Conservation (phyloP, 2,888 invertebrate species). For the Loripinus fragilis region DNA sequence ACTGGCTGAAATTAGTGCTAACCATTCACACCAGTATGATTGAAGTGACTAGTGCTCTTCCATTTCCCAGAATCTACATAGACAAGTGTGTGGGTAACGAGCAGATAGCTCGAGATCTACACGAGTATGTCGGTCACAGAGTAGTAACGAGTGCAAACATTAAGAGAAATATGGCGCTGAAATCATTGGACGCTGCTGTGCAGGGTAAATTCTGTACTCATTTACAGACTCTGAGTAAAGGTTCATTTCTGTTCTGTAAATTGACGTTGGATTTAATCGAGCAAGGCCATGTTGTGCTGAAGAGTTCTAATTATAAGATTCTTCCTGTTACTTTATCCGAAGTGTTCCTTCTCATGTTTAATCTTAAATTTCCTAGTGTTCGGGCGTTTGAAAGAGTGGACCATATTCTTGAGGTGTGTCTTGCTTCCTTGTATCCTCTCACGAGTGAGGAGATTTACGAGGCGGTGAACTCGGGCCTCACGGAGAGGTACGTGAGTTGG, state of each 20-base stretch:
- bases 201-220: slow-evolving; percentile 90
- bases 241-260: slow-evolving; percentile 96
- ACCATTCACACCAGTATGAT: slow-evolving; percentile 93
- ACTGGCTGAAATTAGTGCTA: slow-evolving; percentile 95
- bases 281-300: slow-evolving; percentile 94
- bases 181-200: slow-evolving; percentile 76
- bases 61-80: slow-evolving; percentile 86
- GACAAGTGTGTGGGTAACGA: slow-evolving; percentile 79
- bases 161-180: slow-evolving; percentile 88
- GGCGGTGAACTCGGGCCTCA: slow-evolving; percentile 93
- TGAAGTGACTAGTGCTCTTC: slow-evolving; percentile 92
- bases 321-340: slow-evolving; percentile 82
- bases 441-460: slow-evolving; percentile 96
- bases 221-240: slow-evolving; percentile 91
- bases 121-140: slow-evolving; percentile 94
- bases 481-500: slow-evolving; percentile 92
- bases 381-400: slow-evolving; percentile 93
- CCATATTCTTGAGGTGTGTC: slow-evolving; percentile 94
- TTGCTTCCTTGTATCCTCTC: slow-evolving; percentile 95
- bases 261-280: slow-evolving; percentile 95
- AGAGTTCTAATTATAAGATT: slow-evolving; percentile 95
- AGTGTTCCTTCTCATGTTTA: slow-evolving; percentile 95
- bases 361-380: slow-evolving; percentile 94
- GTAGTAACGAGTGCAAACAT: slow-evolving; percentile 92
- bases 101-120: slow-evolving; percentile 86